Evolutionary conservation across 2,888 invertebrate genomes (phyloP), one percentile per base, ranked within the genome.

Genomic region (Chelonus formosanus): DNA sequence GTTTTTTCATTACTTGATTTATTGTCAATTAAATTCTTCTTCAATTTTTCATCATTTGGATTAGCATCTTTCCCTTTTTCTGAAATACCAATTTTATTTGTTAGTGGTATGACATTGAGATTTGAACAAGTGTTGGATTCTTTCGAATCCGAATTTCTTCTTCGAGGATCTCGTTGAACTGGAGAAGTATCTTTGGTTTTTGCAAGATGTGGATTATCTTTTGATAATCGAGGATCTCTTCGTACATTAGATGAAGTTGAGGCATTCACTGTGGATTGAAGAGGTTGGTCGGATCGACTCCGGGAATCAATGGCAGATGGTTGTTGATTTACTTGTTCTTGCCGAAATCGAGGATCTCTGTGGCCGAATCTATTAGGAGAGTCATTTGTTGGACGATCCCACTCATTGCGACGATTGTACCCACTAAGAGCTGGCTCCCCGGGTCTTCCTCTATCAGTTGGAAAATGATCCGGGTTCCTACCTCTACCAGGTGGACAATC

Each of bases 141-240:
- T 59, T 71, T 76, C 3, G 65, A 4, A 35, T 76, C 74, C 20
- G 69, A 63, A 4, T 34, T 40, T 50, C 71, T 71, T 65, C 78
- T 74, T 43, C 78, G 70, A 0, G 76, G 74, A 60, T 78, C 77
- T 5, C 77, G 74, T 3, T 77, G 77, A 6, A 61, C 74, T 3
- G 68, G 54, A 6, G 52, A 3, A 4, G 50, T 5, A 2, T 69
- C 73, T 63, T 68, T 69, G 0, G 70, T 35, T 35, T 40, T 5
- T 31, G 55, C 0, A 50, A 3, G 3, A 7, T 31, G 7, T 8
- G 35, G 6, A n/a, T 58, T 45, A 34, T 78, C 78, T 61, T 80
- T 80, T 3, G 73, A 67, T 40, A 78, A 62, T 2, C 80, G 73
- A 4, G 77, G 74, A 67, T 80, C 80, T 34, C 80, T 71, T 3